Evolutionary conservation across 2,113 vertebrate species (phyloP).

Genomic region (Emberiza fucata): DNA sequence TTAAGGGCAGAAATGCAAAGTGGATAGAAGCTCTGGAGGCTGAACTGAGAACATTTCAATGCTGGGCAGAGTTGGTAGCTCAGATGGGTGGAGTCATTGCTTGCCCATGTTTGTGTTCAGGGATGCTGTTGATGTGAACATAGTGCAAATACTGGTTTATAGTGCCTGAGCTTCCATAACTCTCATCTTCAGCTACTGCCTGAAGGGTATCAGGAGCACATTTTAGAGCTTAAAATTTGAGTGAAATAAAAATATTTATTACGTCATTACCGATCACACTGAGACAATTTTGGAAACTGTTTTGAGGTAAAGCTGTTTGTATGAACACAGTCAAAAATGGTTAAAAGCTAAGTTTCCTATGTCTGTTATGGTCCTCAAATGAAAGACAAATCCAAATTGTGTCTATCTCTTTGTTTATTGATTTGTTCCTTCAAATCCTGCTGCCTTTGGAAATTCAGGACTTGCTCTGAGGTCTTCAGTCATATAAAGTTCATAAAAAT

Average conservation of each 20-base stretch:
- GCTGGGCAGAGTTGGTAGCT: not conserved
- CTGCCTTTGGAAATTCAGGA: not conserved
- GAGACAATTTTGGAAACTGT: not conserved
- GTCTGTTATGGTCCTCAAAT: not conserved
- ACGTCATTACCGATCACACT: rapidly evolving
- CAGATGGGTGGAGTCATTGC: not conserved
- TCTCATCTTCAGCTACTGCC: not conserved
- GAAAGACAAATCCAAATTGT: not conserved
- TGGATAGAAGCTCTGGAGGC: not conserved
- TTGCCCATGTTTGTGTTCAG: not conserved
- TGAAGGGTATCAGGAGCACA: not conserved
- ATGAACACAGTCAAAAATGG: not conserved
- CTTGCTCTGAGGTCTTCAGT: not conserved
- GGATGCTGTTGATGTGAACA: not conserved
- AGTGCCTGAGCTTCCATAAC: not conserved
- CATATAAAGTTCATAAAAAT: not conserved
- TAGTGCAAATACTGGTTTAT: not conserved
- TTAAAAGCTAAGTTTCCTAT: not conserved
- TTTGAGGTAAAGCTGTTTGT: not conserved
- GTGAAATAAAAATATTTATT: not conserved
- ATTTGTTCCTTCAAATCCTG: not conserved
- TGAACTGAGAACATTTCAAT: not conserved
- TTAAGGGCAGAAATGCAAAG: not conserved
- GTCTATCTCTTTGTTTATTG: not conserved
- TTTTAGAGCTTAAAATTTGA: not conserved